Percentiles rank a stretch among this genome's conserved stretches.
Conservation (phyloP, 2,797 vertebrate species). For the Morus bassanus region DNA sequence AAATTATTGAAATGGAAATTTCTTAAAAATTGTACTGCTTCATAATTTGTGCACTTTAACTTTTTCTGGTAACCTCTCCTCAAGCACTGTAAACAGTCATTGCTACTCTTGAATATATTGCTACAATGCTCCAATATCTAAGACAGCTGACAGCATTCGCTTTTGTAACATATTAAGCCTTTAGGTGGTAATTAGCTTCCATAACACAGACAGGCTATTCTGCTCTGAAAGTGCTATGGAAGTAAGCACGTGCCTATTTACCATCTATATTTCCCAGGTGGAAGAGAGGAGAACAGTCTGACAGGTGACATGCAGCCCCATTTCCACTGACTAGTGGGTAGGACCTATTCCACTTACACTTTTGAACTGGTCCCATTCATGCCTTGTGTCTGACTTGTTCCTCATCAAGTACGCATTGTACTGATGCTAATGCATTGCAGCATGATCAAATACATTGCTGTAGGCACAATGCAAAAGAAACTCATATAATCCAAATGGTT, state of each 20-base stretch:
- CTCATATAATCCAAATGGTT: background rate
- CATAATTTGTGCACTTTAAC: background rate
- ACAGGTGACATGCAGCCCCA: background rate
- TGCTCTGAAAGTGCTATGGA: background rate
- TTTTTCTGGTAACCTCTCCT: background rate
- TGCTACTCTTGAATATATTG: background rate
- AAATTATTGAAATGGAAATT: background rate
- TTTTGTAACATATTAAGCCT: background rate
- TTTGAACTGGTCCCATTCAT: background rate
- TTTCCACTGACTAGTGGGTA: background rate
- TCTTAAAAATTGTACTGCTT: background rate
- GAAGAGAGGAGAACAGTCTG: background rate
- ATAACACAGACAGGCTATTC: background rate
- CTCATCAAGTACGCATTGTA: fast-evolving
- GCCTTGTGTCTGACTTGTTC: background rate
- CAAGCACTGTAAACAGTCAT: background rate
- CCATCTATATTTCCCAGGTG: background rate
- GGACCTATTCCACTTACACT: background rate
- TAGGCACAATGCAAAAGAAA: background rate
- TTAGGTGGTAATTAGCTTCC: background rate
- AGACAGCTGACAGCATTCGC: background rate
- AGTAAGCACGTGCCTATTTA: background rate
- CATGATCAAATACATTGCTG: background rate
- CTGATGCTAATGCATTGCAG: background rate
- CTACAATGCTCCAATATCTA: fast-evolving